A percentile compares a stretch with the other conserved stretches of the same genome.
phyloP scores from a whole-genome alignment of 1,140 invertebrate genomes.

The Pachyrhynchus sulphureomaculatus region DNA sequence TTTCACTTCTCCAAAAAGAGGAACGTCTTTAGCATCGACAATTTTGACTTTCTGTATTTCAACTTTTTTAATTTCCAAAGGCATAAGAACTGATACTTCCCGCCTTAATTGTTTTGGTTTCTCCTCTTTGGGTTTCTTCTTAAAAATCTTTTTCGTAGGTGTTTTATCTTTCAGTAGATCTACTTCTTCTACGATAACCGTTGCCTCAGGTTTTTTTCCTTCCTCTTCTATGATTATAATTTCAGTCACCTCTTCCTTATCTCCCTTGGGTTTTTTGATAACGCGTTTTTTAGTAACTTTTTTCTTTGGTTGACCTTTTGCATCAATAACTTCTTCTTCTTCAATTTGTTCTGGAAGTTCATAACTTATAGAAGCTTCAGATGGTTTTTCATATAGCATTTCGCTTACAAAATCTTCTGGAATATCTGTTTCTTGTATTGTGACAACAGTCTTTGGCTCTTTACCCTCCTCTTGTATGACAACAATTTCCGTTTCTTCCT shows the following conservation, averaged over 20 bases:
- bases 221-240: conserved; percentile 47
- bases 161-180: conserved; percentile 48
- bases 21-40: conserved; percentile 66
- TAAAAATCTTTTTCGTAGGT: conserved; percentile 42
- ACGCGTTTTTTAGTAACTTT: conserved; percentile 47
- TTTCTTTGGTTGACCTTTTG: conserved; percentile 42
- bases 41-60: conserved; percentile 63
- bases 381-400: not conserved
- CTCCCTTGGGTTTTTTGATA: conserved; percentile 43
- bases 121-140: conserved; percentile 44
- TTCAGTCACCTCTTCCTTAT: conserved; percentile 44
- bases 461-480: conserved; percentile 55
- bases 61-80: conserved; percentile 61
- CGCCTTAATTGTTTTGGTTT: conserved; percentile 37
- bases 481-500: conserved; percentile 55
- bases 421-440: conserved; percentile 40
- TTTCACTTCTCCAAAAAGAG: conserved; percentile 57
- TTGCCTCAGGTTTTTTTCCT: conserved; percentile 43
- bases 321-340: conserved; percentile 44
- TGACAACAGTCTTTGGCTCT: conserved; percentile 50
- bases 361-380: conserved; percentile 23
- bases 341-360: conserved; percentile 52
- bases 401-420: conserved; percentile 16
- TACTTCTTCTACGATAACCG: conserved; percentile 52
- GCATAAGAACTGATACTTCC: conserved; percentile 53